Evolutionary conservation across 1,140 invertebrate genomes (phyloP).

Genomic region (Ips nitidus): DNA sequence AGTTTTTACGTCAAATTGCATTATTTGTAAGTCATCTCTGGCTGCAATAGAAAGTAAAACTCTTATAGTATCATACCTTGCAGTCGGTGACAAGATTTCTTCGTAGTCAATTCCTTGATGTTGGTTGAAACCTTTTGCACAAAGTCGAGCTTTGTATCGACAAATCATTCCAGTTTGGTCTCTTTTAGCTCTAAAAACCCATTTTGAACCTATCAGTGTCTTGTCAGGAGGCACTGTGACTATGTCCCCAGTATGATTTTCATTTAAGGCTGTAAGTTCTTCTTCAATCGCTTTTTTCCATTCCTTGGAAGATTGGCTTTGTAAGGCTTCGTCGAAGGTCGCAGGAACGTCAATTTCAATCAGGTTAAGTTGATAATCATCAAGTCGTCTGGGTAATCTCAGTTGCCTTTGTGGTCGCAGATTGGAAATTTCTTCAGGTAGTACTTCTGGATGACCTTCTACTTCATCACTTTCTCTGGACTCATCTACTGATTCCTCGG

Average conservation of each 20-base stretch:
- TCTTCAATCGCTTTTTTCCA: slow-evolving; percentile 43
- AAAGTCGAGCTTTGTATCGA: slow-evolving; percentile 52
- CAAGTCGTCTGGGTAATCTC: not conserved
- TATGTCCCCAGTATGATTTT: slow-evolving; percentile 46
- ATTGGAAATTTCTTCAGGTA: slow-evolving; percentile 11
- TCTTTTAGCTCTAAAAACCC: slow-evolving; percentile 50
- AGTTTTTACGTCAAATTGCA: slow-evolving; percentile 49
- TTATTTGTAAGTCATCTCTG: slow-evolving; percentile 20
- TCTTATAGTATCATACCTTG: slow-evolving; percentile 37
- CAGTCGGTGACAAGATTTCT: too few relatives aligned
- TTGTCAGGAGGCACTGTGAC: slow-evolving; percentile 39
- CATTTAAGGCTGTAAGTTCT: slow-evolving; percentile 44
- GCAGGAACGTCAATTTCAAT: slow-evolving; percentile 19
- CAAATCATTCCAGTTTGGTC: slow-evolving; percentile 40
- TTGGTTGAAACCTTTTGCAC: too few relatives aligned
- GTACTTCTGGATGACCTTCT: not conserved
- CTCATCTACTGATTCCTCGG: not conserved
- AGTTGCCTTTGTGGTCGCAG: not conserved
- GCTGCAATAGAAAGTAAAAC: slow-evolving; percentile 36
- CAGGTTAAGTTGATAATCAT: not conserved
- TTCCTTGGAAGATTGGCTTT: not conserved
- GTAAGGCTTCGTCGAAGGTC: slow-evolving; percentile 32
- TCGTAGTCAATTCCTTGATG: too few relatives aligned
- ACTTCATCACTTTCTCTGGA: not conserved
- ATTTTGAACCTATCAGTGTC: slow-evolving; percentile 45